These are phyloP conservation scores for Hystrix brachyura DNA, from an alignment of 2,113 vertebrate species.

Conservation along the genomic window DNA sequence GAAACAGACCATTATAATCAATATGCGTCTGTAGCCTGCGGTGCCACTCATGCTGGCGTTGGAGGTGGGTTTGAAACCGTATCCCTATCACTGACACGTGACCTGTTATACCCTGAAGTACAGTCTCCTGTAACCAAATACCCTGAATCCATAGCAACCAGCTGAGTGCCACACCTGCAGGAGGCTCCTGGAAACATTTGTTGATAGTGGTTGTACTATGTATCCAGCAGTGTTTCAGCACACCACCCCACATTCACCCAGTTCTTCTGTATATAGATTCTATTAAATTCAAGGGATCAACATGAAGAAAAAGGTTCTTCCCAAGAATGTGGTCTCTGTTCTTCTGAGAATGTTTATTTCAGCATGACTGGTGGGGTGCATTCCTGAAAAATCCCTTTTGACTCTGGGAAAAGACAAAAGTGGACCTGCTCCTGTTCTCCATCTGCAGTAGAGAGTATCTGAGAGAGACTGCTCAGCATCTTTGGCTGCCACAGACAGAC, in stretches of 20 bases:
- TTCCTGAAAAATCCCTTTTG: background rate
- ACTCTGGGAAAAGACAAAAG: background rate
- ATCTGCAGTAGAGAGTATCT: background rate
- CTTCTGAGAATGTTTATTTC: background rate
- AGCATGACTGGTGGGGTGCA: background rate
- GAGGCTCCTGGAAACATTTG: background rate
- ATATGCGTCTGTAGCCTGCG: background rate
- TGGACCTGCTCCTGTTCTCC: background rate
- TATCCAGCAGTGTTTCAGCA: background rate
- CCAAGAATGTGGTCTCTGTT: background rate
- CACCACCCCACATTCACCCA: background rate
- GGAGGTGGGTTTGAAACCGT: background rate
- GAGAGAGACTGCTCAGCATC: background rate
- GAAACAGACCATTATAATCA: background rate
- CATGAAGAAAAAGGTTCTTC: background rate
- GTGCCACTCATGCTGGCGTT: background rate
- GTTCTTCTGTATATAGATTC: background rate
- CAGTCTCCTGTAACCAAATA: background rate
- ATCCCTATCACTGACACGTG: background rate
- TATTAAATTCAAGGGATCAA: background rate
- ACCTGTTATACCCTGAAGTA: background rate
- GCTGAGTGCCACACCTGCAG: background rate
- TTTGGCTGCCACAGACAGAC: background rate
- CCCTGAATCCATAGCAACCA: background rate
- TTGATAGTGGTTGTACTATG: background rate